phyloP scores from a whole-genome alignment of 1,140 invertebrate genomes.

The Zaprionus taronus region DNA sequence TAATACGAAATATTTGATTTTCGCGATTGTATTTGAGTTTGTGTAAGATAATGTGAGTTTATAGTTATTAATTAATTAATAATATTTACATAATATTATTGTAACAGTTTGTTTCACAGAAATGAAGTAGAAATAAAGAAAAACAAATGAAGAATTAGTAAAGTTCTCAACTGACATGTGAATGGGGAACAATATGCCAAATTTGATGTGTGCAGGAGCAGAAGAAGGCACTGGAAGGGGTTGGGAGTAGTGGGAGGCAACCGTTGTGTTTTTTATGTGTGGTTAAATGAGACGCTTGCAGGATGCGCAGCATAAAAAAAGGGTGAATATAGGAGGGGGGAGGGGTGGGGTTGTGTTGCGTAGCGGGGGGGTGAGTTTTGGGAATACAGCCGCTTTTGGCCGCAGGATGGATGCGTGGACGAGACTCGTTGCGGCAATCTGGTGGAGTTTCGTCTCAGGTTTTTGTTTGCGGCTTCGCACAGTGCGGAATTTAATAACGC shows the following conservation, averaged over 20 bases:
- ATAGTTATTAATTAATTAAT: not conserved
- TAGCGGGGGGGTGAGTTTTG: not conserved
- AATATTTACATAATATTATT: not conserved
- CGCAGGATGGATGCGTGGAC: slow-evolving; percentile 33
- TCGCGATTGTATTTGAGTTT: not conserved
- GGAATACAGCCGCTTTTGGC: not conserved
- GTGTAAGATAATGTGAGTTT: not conserved
- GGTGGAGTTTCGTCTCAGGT: slow-evolving; percentile 30
- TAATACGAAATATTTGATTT: not conserved
- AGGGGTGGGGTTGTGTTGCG: not conserved
- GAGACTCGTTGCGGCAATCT: slow-evolving; percentile 30
- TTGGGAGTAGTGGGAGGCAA: not conserved
- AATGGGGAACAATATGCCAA: slow-evolving; percentile 58
- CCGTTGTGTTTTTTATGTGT: slow-evolving; percentile 24
- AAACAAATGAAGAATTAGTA: not conserved
- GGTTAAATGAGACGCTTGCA: slow-evolving; percentile 38
- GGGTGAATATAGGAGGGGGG: not conserved
- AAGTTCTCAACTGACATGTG: not conserved
- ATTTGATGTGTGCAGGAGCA: slow-evolving; percentile 47
- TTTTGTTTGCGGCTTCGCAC: slow-evolving; percentile 53
- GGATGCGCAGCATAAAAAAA: not conserved
- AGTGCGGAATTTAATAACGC: slow-evolving; percentile 78
- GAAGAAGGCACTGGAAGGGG: not conserved
- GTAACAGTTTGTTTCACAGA: not conserved
- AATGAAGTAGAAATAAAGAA: not conserved